phyloP scores from a whole-genome alignment of 2,888 invertebrate genomes.

The Actias luna region DNA sequence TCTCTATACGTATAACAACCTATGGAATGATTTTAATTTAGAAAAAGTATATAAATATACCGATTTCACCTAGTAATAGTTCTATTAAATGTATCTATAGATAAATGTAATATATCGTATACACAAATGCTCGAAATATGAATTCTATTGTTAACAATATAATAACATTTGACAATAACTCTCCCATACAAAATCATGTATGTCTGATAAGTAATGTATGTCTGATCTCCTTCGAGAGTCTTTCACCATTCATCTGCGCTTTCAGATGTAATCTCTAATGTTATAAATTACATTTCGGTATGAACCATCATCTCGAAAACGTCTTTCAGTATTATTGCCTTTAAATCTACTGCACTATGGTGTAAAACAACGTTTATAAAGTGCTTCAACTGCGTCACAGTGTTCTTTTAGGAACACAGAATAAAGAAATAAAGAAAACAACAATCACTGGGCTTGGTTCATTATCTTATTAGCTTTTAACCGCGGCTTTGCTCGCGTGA shows the following conservation, averaged over 20 bases:
- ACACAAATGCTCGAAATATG: neutral
- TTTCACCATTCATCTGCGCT: slow-evolving; percentile 12
- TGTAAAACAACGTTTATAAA: neutral
- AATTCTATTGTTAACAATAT: slow-evolving; percentile 3
- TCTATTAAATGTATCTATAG: no score
- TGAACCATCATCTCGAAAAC: neutral
- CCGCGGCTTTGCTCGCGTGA: no score
- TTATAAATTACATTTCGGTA: neutral
- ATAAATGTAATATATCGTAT: neutral
- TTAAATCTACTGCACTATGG: neutral
- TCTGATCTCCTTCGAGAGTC: slow-evolving; percentile 13
- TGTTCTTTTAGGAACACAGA: neutral
- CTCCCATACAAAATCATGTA: slow-evolving; percentile 7
- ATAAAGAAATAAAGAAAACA: no score
- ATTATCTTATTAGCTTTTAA: no score
- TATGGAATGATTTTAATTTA: no score
- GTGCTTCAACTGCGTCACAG: neutral
- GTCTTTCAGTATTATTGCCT: neutral
- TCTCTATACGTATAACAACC: no score
- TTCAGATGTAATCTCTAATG: slow-evolving; percentile 8
- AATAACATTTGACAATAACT: slow-evolving; percentile 12
- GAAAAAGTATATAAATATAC: no score
- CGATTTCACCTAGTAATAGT: no score
- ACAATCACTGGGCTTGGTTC: no score
- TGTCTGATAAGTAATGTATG: slow-evolving; percentile 6